Conservation (phyloP, 2,113 vertebrate species). For the Phainopepla nitens region DNA sequence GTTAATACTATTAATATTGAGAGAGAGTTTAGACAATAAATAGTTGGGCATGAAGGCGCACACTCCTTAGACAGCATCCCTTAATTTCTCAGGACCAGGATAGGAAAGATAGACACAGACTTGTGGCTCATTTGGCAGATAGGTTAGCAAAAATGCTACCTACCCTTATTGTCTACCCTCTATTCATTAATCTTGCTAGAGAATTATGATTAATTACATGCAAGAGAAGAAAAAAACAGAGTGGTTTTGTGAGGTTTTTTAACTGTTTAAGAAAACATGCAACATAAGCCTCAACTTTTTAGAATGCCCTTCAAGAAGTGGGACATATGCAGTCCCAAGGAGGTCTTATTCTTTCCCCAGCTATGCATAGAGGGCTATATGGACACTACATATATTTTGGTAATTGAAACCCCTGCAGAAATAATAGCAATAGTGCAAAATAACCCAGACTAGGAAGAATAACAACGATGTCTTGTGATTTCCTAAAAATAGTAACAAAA, state of each 20-base stretch:
- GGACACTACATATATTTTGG: neutral
- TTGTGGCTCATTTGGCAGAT: neutral
- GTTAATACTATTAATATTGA: neutral
- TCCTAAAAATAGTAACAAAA: neutral
- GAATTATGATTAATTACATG: neutral
- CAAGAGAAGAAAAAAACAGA: neutral
- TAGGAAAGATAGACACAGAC: neutral
- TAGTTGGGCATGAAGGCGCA: neutral
- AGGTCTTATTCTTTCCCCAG: neutral
- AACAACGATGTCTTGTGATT: neutral
- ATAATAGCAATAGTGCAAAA: neutral
- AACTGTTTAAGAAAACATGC: neutral
- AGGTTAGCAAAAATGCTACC: neutral
- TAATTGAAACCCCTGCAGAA: neutral
- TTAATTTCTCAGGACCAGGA: neutral
- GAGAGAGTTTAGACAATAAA: neutral
- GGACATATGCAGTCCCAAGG: accelerated
- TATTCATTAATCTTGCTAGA: neutral
- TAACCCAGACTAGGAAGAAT: neutral
- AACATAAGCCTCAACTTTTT: neutral
- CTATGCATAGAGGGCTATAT: neutral
- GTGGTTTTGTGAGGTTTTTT: neutral
- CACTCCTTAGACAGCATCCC: neutral
- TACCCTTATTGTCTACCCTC: neutral
- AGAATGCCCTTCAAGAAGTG: neutral